Percentiles rank a stretch among this genome's conserved stretches.
phyloP scores from a whole-genome alignment of 2,888 invertebrate species.

The Agrotis ipsilon region DNA sequence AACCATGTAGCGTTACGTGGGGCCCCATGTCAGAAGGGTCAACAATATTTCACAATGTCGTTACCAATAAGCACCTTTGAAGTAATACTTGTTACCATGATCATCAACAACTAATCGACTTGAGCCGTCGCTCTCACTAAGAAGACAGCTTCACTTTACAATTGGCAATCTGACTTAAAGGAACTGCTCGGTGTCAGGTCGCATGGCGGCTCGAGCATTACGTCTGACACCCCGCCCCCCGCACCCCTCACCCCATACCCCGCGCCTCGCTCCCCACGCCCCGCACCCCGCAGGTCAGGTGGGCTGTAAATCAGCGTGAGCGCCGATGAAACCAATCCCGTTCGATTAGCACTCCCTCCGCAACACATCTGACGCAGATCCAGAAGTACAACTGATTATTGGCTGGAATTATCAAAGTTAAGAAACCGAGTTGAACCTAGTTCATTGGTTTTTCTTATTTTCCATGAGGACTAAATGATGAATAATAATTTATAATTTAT shows the following conservation, averaged over 20 bases:
- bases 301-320: conserved; percentile 72
- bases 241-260: neutral
- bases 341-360: conserved; percentile 71
- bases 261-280: neutral
- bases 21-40: too few species aligned
- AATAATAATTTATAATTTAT: too few species aligned
- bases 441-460: too few species aligned
- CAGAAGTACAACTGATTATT: conserved; percentile 23
- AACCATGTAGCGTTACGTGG: too few species aligned
- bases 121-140: neutral
- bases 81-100: too few species aligned
- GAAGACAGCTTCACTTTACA: conserved; percentile 27
- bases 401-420: neutral
- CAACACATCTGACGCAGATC: neutral
- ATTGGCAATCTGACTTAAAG: conserved; percentile 37
- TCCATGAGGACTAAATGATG: too few species aligned
- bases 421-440: too few species aligned
- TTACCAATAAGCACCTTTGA: too few species aligned
- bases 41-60: too few species aligned
- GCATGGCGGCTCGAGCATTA: conserved; percentile 25
- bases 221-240: conserved; percentile 15
- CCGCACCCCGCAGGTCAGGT: conserved; percentile 48
- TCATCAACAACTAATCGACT: too few species aligned
- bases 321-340: conserved; percentile 72
- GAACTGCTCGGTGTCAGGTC: conserved; percentile 19